Conservation (phyloP, 2,113 vertebrate species). For the Ciconia boyciana region DNA sequence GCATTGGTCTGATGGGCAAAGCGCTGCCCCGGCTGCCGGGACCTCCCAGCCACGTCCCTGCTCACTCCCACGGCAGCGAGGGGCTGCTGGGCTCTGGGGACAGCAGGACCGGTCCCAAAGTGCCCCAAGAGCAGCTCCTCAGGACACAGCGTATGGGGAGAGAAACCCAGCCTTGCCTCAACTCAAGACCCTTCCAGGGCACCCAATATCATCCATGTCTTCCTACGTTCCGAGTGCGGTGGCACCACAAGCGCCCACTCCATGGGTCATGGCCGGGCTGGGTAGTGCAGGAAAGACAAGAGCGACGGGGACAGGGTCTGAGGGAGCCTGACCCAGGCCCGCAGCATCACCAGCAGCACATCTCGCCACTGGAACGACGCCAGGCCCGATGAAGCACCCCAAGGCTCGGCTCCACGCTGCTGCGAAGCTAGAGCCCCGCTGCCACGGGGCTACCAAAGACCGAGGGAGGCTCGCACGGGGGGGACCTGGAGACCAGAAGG, state of each 20-base stretch:
- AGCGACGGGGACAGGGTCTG: accelerated
- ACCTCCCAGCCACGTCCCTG: background rate
- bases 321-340: background rate
- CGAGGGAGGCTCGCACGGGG: accelerated
- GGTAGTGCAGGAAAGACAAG: background rate
- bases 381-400: background rate
- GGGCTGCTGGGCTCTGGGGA: background rate
- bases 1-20: accelerated
- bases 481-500: background rate
- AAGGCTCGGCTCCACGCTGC: background rate
- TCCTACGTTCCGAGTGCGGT: accelerated
- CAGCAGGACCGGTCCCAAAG: background rate
- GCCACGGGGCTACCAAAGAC: background rate
- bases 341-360: background rate
- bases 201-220: accelerated
- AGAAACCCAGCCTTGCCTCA: background rate
- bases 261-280: accelerated
- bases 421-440: background rate
- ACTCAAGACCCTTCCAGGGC: background rate
- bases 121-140: background rate
- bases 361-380: accelerated
- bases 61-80: background rate
- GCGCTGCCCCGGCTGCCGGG: background rate
- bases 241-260: background rate
- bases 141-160: accelerated